Base-by-base conservation (phyloP, 2,797 vertebrate genomes). In the Eptatretus atami region DNA sequence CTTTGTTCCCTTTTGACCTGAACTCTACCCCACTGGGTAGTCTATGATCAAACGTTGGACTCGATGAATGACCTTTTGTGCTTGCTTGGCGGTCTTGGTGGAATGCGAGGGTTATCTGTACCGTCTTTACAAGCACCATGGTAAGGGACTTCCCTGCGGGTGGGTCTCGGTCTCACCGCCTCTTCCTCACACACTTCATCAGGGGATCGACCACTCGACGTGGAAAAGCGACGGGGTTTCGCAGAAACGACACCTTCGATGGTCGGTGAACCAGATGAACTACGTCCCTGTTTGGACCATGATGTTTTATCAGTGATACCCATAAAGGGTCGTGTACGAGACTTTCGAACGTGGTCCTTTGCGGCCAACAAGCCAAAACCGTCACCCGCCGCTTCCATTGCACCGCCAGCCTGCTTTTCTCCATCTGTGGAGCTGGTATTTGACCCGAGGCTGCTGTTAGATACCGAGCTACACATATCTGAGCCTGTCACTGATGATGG, bases 51-150 rank as follows among this genome's bases (percentile, higher is more conserved):
- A 63, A 98, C 90, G 13, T 98, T 98, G 0, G 90, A 98, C 72
- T 98, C 90, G 68, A 98, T 82, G 76, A 93, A 95, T 0, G 87
- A 90, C 68, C 82, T 82, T 83, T 98, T 98, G 87, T 88, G 87
- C 80, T 96, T 96, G 66, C 83, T 75, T 2, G 79, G 71, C 9
- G 25, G 57, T 25, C n/a, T 61, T 61, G 57, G 57, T 10, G 57
- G 57, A 9, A 25, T 8, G 3, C 31, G 31, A 44, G 31, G 31
- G 31, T 8, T 44, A 44, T 44, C 31, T 44, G 31, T 44, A 44
- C 31, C 31, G 31, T 44, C 31, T 44, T 44, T 44, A 44, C 31
- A 44, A 44, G 31, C 31, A 8, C 31, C 31, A 44, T 44, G 31
- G 31, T 44, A 44, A 44, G 31, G 4, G 31, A 8, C 31, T 8